Evolutionary conservation across 2,797 vertebrate species (phyloP).

Genomic region (Danio tinwini): DNA sequence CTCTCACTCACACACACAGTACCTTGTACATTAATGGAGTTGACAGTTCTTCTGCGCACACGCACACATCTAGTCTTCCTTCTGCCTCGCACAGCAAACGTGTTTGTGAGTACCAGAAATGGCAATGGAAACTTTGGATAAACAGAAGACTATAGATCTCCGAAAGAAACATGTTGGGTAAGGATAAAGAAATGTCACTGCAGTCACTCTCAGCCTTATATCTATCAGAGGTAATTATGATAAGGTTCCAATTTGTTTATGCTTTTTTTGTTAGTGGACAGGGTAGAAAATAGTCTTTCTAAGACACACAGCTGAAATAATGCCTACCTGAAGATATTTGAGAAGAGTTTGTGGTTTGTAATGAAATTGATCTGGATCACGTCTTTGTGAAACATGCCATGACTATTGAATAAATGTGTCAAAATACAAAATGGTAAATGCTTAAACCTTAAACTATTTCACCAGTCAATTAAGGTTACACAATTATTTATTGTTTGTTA

Average conservation of each 20-base stretch:
- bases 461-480: too few relatives aligned
- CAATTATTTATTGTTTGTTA: neutral
- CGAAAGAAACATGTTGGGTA: slow-evolving; percentile 88
- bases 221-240: neutral
- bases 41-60: neutral
- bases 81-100: neutral
- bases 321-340: neutral
- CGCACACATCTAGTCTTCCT: slow-evolving; percentile 14
- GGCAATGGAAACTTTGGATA: slow-evolving; percentile 79
- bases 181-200: slow-evolving; percentile 62
- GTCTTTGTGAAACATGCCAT: neutral
- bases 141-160: slow-evolving; percentile 85
- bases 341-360: neutral
- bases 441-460: neutral
- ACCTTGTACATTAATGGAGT: neutral
- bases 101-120: slow-evolving; percentile 26
- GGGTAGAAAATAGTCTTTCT: too few relatives aligned
- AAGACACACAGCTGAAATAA: too few relatives aligned
- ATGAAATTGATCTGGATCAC: neutral
- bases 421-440: neutral
- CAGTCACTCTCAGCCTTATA: neutral
- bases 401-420: neutral
- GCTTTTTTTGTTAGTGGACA: too few relatives aligned
- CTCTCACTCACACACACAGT: too few relatives aligned
- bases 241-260: neutral